These are phyloP conservation scores for Ptychoptera albimana DNA, from an alignment of 2,888 invertebrate genomes.

Conservation along the genomic window DNA sequence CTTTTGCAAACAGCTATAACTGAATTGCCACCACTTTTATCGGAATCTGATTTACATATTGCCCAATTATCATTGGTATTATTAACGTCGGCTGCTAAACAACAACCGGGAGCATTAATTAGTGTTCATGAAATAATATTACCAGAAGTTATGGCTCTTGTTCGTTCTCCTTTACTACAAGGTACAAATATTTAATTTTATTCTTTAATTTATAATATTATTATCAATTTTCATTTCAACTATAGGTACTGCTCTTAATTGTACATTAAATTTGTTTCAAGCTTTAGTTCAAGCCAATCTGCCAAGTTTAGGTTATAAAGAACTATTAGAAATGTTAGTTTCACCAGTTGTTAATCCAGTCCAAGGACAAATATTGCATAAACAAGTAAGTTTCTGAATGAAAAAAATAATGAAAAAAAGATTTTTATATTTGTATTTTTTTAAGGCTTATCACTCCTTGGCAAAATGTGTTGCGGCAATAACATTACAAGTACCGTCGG, in stretches of 20 bases:
- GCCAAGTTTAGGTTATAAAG: slow-evolving; percentile 64
- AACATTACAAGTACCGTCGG: slow-evolving; percentile 59
- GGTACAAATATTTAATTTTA: slow-evolving; percentile 32
- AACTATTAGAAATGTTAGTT: slow-evolving; percentile 60
- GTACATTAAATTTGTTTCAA: slow-evolving; percentile 84
- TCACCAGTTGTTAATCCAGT: slow-evolving; percentile 43
- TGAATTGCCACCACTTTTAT: slow-evolving; percentile 81
- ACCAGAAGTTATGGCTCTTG: slow-evolving; percentile 70
- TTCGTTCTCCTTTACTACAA: slow-evolving; percentile 83
- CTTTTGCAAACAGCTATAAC: slow-evolving; percentile 56
- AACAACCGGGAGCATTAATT: slow-evolving; percentile 62
- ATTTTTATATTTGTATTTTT: not conserved
- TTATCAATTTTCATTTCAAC: slow-evolving; percentile 10
- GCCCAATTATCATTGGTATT: slow-evolving; percentile 79
- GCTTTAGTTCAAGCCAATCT: slow-evolving; percentile 75
- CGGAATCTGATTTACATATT: slow-evolving; percentile 91
- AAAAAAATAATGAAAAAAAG: not conserved
- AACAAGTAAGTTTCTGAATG: slow-evolving; percentile 30
- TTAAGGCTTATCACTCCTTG: slow-evolving; percentile 80
- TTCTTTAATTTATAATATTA: too few species aligned
- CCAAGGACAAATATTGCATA: slow-evolving; percentile 38
- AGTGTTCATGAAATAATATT: slow-evolving; percentile 59
- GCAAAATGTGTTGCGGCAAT: slow-evolving; percentile 94
- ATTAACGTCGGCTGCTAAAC: slow-evolving; percentile 63
- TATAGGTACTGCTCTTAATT: slow-evolving; percentile 77